A percentile compares a stretch with the other conserved stretches of the same genome.
Evolutionary conservation across 23 tunicate genomes (phyloP).

Genomic region (Ascidia mentula): DNA sequence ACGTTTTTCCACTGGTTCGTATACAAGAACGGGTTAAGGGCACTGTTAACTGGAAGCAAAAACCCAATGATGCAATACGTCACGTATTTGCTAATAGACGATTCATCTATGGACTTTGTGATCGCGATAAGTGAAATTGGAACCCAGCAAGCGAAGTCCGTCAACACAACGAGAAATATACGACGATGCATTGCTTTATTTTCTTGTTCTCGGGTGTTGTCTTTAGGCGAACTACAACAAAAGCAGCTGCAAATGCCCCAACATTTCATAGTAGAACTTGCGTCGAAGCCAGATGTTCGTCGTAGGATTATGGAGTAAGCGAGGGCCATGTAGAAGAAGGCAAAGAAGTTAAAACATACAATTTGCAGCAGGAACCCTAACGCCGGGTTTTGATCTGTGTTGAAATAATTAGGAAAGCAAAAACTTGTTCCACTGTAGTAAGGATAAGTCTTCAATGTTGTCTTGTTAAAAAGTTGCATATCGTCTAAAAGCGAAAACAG

Average conservation of each 20-base stretch:
- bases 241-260: not conserved
- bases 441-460: not conserved
- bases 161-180: not conserved
- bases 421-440: not conserved
- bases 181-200: not conserved
- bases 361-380: not conserved
- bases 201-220: not conserved
- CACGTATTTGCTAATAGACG: not conserved
- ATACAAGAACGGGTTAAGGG: not conserved
- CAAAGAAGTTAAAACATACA: not conserved
- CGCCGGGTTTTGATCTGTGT: not conserved
- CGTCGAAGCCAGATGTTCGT: not conserved
- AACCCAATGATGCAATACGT: not conserved
- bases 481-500: not conserved
- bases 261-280: not conserved
- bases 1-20: not conserved
- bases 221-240: not conserved
- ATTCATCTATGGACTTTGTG: not conserved
- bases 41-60: not conserved
- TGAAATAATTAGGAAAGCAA: not conserved
- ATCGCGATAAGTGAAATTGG: not conserved
- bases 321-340: not conserved
- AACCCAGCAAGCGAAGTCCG: slow-evolving; percentile 1
- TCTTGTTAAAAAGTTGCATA: not conserved
- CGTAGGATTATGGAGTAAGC: not conserved